Conservation (phyloP, 2,888 invertebrate species). For the Andrena praecox region DNA sequence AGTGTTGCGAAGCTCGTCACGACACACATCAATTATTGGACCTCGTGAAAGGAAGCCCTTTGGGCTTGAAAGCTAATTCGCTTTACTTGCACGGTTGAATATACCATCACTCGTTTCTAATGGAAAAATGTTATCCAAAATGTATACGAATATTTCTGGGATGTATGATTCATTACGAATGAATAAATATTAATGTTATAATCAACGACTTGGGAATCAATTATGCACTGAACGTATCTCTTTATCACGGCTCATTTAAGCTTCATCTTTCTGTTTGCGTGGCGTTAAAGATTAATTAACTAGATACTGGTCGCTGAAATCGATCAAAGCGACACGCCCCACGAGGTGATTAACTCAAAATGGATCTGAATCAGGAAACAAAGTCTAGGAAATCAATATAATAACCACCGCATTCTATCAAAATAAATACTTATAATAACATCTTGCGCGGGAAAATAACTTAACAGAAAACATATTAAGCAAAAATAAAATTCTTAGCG, state of each 20-base stretch:
- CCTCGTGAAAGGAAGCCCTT: not conserved
- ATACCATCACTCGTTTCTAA: no score
- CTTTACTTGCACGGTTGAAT: no score
- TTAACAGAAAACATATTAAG: no score
- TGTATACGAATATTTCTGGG: not conserved
- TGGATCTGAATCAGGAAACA: not conserved
- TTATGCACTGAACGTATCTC: not conserved
- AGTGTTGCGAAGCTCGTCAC: no score
- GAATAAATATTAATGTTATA: not conserved
- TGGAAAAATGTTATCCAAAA: not conserved
- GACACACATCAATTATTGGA: no score
- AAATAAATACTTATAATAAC: no score
- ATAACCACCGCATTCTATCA: not conserved
- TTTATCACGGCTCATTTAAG: not conserved
- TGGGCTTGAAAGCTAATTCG: no score
- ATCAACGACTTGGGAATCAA: not conserved
- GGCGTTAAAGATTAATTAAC: conserved; percentile 49
- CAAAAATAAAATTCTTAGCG: not conserved
- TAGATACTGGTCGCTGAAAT: conserved; percentile 31
- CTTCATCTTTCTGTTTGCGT: not conserved
- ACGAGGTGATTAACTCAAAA: conserved; percentile 33
- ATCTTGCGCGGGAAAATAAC: not conserved
- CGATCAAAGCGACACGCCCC: not conserved
- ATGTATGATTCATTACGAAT: no score
- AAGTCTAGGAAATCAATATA: conserved; percentile 9